These are phyloP conservation scores for Eumeta japonica DNA, from an alignment of 1,140 invertebrate genomes.

Conservation along the genomic window DNA sequence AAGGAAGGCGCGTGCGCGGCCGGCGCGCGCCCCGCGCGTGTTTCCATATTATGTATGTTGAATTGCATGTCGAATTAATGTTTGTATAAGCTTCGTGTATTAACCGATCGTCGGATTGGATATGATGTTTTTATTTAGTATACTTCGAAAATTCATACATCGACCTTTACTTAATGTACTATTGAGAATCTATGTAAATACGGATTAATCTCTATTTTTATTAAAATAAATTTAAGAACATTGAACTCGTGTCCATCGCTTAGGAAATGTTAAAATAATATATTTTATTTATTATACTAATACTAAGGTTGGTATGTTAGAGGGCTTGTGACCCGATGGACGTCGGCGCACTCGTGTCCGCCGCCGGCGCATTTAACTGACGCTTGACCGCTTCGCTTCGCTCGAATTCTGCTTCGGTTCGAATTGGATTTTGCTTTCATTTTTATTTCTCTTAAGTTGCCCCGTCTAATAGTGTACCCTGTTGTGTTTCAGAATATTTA, in stretches of 20 bases:
- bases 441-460: conserved; percentile 32
- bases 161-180: no score
- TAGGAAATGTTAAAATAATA: conserved; percentile 20
- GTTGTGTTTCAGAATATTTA: conserved; percentile 83
- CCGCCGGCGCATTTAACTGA: conserved; percentile 28
- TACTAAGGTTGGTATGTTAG: conserved; percentile 20
- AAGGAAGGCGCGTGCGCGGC: conserved; percentile 12
- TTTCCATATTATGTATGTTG: conserved; percentile 24
- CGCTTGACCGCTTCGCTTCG: conserved; percentile 35
- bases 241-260: conserved; percentile 31
- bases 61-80: conserved; percentile 33
- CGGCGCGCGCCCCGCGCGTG: conserved; percentile 9
- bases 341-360: conserved; percentile 29
- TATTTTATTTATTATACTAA: conserved; percentile 33
- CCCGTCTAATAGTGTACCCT: conserved; percentile 42
- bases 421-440: conserved; percentile 19
- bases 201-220: conserved; percentile 24
- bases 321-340: conserved; percentile 34
- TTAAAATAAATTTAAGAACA: conserved; percentile 18
- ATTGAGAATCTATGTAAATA: conserved; percentile 18
- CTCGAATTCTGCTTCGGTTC: conserved; percentile 33
- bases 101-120: neutral
- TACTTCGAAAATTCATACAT: no score
- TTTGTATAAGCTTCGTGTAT: conserved; percentile 16
- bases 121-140: neutral